Percentiles rank a stretch among this genome's conserved stretches.
phyloP scores from a whole-genome alignment of 1,140 invertebrate genomes.

The Drosophila tani region DNA sequence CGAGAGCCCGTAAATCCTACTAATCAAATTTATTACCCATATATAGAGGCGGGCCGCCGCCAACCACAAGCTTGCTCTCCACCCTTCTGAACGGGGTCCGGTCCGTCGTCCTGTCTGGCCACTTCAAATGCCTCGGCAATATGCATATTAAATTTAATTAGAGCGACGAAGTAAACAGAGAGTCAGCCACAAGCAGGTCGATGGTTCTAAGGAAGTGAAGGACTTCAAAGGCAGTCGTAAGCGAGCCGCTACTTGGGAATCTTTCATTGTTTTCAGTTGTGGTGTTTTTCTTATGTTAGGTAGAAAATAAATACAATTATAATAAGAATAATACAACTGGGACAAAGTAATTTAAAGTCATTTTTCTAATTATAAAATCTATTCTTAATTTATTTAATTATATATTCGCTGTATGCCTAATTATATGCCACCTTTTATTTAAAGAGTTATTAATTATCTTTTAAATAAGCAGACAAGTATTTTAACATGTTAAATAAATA shows the following conservation, averaged over 20 bases:
- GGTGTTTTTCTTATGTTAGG: neutral
- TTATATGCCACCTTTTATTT: too few species aligned
- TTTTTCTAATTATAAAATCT: neutral
- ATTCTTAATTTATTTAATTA: neutral
- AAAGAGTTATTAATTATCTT: neutral
- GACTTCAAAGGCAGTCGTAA: slow-evolving; percentile 28
- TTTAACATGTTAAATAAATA: neutral
- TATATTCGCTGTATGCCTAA: too few species aligned
- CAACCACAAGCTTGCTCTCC: slow-evolving; percentile 49
- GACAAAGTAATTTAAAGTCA: neutral
- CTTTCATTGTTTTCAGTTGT: slow-evolving; percentile 12
- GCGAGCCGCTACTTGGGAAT: neutral
- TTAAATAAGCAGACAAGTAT: neutral
- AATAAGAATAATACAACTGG: neutral
- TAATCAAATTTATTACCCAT: slow-evolving; percentile 81
- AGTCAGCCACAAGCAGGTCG: slow-evolving; percentile 59
- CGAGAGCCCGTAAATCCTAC: slow-evolving; percentile 72
- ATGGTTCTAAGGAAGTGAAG: slow-evolving; percentile 5
- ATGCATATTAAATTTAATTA: slow-evolving; percentile 84
- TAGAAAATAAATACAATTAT: neutral
- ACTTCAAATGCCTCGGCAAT: slow-evolving; percentile 73
- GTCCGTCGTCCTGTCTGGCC: slow-evolving; percentile 29
- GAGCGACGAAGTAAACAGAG: slow-evolving; percentile 74
- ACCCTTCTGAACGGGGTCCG: slow-evolving; percentile 17
- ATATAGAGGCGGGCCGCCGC: slow-evolving; percentile 39